Base-by-base conservation (phyloP, 2,113 vertebrate genomes). In the Cyprinodon tularosa region DNA sequence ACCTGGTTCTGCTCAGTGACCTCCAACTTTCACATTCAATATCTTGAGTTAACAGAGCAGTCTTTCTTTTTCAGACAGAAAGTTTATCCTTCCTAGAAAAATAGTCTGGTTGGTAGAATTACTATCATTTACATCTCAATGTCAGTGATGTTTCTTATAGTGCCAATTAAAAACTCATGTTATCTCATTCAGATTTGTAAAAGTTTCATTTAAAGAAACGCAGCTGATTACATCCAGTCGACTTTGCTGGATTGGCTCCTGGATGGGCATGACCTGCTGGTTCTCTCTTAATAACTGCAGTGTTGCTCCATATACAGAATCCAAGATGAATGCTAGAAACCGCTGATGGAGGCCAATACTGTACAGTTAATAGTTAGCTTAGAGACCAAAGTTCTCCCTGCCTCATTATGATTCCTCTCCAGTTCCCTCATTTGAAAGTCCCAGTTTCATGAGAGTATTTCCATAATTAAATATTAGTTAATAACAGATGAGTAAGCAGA, bases 291-390 rank as follows among this genome's bases (percentile, higher is more conserved):
- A 89, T 90, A 81, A 88, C 72, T 72, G 71, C 22, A 73, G 59
- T 36, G 77, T 68, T 83, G 81, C 77, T 82, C 50, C 57, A 71
- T 72, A 77, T 84, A 71, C 62, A 11, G 45, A 59, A 71, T 72
- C 50, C 66, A 75, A 85, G 81, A 82, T 86, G 76, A 84, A 71
- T 36, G 42, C n/a, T 66, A 53, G 7, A 86, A 88, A 87, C 9
- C 87, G 90, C 90, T 91, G 86, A 91, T 81, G 74, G 64, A 71
- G 65, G 59, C 74, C 50, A 68, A 84, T 84, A 38, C 29, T 29
- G 29, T 29, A 29, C 68, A 53, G 68, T 70, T 90, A 83, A 84
- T 82, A 71, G 86, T 82, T 69, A 82, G 85, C 84, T 84, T 67
- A 68, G 82, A 90, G 84, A 86, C 83, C 79, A 38, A 44, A 72